A percentile compares a stretch with the other conserved stretches of the same genome.
Evolutionary conservation across 2,888 invertebrate species (phyloP).

Genomic region (Sussaba pulchella): DNA sequence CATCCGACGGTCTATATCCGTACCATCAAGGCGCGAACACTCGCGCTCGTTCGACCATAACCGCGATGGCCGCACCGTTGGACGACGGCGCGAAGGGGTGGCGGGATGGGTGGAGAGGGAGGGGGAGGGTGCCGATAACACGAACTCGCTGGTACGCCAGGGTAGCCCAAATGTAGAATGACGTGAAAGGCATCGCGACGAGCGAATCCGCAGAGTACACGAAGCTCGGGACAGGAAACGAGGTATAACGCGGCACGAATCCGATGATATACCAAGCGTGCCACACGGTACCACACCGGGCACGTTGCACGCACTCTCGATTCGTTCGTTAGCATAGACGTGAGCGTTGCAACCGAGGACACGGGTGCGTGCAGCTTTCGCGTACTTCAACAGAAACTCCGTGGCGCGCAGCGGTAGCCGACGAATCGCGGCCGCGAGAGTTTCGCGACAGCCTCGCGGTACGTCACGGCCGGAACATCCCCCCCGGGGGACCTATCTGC

Average conservation of each 20-base stretch:
- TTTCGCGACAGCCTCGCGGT: constrained; percentile 12
- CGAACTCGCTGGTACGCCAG: not conserved
- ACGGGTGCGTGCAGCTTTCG: constrained; percentile 31
- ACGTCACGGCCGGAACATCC: constrained; percentile 57
- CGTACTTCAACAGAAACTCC: constrained; percentile 30
- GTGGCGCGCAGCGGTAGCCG: too few species aligned
- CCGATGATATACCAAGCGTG: constrained; percentile 4
- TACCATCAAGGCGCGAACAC: not conserved
- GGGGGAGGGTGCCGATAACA: not conserved
- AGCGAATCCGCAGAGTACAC: not conserved
- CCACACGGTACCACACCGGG: constrained; percentile 21
- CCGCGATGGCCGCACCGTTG: constrained; percentile 42
- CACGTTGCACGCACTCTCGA: constrained; percentile 11
- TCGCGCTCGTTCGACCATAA: constrained; percentile 48
- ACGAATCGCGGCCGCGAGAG: not conserved
- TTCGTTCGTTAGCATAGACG: constrained; percentile 50
- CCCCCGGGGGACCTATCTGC: constrained; percentile 62
- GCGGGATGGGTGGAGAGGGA: not conserved
- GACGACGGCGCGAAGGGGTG: not conserved
- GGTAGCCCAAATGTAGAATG: constrained; percentile 41
- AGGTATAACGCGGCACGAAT: not conserved
- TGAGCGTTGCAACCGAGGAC: constrained; percentile 39
- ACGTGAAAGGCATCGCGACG: constrained; percentile 32
- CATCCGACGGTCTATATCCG: too few species aligned
- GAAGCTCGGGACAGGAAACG: not conserved